Conservation (phyloP, 2,113 vertebrate genomes). For the Lampris incognitus region DNA sequence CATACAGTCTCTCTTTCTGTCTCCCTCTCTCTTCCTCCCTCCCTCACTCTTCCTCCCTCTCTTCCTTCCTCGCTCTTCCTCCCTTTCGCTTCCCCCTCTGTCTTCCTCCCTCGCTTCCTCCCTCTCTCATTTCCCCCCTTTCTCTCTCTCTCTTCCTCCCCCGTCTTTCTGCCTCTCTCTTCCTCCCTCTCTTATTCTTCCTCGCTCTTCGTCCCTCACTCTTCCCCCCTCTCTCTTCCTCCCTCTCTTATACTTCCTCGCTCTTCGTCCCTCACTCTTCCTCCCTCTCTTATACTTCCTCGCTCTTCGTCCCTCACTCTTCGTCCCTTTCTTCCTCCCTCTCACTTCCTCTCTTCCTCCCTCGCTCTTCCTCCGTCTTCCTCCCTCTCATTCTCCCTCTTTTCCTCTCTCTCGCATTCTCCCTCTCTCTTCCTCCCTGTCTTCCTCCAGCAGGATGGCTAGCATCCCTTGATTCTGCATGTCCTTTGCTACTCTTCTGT, state of each 20-base stretch:
- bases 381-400: slow-evolving; percentile 20
- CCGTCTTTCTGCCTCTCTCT: no score
- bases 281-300: neutral
- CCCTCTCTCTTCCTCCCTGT: neutral
- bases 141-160: no score
- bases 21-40: neutral
- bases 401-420: slow-evolving; percentile 5
- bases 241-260: neutral
- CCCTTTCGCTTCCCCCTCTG: no score
- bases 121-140: no score
- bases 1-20: slow-evolving; percentile 18
- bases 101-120: no score
- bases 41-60: neutral
- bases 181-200: no score
- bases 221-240: neutral
- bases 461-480: slow-evolving; percentile 88
- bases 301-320: neutral
- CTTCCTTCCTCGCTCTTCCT: slow-evolving; percentile 25
- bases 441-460: slow-evolving; percentile 78
- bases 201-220: no score
- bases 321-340: neutral
- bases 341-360: neutral
- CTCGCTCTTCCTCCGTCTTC: slow-evolving; percentile 3
- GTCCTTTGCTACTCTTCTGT: slow-evolving; percentile 94
- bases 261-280: neutral